Conservation (phyloP, 1,140 invertebrate species). For the Ericerus pela region DNA sequence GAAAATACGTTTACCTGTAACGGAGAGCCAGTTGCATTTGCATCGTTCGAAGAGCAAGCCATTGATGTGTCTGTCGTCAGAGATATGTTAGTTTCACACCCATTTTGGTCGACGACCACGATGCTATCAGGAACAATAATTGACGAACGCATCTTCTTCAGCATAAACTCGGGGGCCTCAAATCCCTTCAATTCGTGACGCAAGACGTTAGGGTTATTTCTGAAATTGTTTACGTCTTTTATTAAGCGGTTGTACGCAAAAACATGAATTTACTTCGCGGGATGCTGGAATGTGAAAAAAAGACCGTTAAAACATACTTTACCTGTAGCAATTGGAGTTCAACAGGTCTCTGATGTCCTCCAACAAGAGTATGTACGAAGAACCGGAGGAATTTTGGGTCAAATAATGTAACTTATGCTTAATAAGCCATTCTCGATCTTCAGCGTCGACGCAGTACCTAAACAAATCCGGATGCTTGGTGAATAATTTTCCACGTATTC, state of each 20-base stretch:
- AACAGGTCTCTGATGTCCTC: conserved; percentile 63
- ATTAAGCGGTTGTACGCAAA: conserved; percentile 3
- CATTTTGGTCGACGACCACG: too few species aligned
- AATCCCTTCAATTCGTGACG: conserved; percentile 53
- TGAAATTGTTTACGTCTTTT: conserved; percentile 20
- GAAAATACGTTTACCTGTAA: too few species aligned
- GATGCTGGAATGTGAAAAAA: background rate
- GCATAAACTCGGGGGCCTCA: conserved; percentile 52
- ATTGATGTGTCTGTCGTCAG: too few species aligned
- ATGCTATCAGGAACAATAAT: too few species aligned
- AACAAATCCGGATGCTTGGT: conserved; percentile 54
- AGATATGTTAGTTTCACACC: too few species aligned
- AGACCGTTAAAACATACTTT: conserved; percentile 2
- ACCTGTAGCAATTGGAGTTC: conserved; percentile 51
- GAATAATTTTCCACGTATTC: background rate
- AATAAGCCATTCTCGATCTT: conserved; percentile 68
- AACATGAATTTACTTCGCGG: background rate
- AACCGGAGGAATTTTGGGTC: conserved; percentile 36
- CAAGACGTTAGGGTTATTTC: conserved; percentile 45
- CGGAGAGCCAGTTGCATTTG: too few species aligned
- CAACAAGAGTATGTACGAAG: conserved; percentile 52
- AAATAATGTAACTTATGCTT: conserved; percentile 53
- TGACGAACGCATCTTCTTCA: conserved; percentile 52
- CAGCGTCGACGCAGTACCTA: conserved; percentile 60
- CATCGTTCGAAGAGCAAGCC: too few species aligned